Evolutionary conservation across 2,797 vertebrate genomes (phyloP).

Genomic region (Heteromormyrus szaboi): DNA sequence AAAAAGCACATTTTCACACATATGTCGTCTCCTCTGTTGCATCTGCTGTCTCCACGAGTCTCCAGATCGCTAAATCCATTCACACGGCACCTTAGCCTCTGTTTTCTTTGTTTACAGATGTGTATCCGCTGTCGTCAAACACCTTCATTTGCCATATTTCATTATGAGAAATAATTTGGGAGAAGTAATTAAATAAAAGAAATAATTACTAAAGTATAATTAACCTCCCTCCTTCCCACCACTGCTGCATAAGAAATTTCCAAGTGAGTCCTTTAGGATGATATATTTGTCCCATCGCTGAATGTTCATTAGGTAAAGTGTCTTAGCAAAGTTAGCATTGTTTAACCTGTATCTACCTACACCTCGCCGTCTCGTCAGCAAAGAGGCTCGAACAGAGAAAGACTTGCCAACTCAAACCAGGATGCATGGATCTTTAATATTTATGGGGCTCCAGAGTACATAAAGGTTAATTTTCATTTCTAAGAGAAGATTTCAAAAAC

Average conservation of each 20-base stretch:
- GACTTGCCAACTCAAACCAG: background rate
- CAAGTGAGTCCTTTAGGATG: background rate
- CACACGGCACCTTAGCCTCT: background rate
- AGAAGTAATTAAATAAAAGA: background rate
- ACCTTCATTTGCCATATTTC: background rate
- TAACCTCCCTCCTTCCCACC: background rate
- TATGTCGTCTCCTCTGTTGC: background rate
- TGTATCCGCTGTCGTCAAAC: background rate
- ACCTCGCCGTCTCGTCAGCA: background rate
- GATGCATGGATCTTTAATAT: slow-evolving; percentile 29
- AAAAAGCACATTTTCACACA: background rate
- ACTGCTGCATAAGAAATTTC: background rate
- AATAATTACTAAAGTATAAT: background rate
- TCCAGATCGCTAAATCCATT: background rate
- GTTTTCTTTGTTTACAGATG: background rate
- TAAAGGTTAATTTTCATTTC: slow-evolving; percentile 43
- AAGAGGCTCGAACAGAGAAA: background rate
- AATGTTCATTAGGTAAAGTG: background rate
- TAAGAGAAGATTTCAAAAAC: slow-evolving; percentile 43
- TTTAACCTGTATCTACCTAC: background rate
- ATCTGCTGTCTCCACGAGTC: background rate
- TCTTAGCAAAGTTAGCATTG: background rate
- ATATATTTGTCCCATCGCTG: background rate
- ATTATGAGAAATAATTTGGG: background rate
- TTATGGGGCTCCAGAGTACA: slow-evolving; percentile 26